phyloP scores from a whole-genome alignment of 2,888 invertebrate genomes.

The Ecliptopera silaceata region DNA sequence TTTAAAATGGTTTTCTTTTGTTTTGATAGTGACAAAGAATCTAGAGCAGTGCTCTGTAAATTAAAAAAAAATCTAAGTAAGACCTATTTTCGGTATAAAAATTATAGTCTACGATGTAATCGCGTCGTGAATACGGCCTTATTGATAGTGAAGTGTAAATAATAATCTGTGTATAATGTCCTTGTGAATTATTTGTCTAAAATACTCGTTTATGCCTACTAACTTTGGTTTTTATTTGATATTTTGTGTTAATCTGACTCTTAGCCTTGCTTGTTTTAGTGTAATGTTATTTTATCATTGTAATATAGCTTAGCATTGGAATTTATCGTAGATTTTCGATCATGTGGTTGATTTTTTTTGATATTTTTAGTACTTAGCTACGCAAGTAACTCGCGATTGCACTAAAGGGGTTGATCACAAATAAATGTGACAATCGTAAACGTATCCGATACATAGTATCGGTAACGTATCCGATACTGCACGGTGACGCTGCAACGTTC shows the following conservation, averaged over 20 bases:
- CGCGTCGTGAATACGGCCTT: conserved; percentile 2
- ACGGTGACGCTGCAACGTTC: no score
- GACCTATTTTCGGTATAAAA: no score
- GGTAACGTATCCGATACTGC: no score
- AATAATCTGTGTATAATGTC: conserved; percentile 20
- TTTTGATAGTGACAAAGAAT: no score
- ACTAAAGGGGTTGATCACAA: no score
- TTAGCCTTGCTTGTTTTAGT: conserved; percentile 58
- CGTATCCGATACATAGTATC: no score
- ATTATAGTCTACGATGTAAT: neutral
- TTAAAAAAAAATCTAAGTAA: no score
- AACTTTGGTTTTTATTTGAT: conserved; percentile 43
- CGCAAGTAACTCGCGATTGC: conserved; percentile 58
- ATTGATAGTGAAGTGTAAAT: conserved; percentile 23
- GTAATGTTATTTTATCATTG: conserved; percentile 59
- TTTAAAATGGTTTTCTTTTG: neutral
- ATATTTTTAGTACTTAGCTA: conserved; percentile 42
- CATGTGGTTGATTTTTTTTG: conserved; percentile 14
- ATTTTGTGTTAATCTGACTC: conserved; percentile 47
- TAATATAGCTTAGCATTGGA: conserved; percentile 43
- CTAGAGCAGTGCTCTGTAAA: no score
- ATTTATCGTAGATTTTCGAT: conserved; percentile 14
- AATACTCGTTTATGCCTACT: conserved; percentile 31
- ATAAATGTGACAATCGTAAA: no score
- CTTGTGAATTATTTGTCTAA: conserved; percentile 18